Conservation (phyloP, 1,140 invertebrate species). For the Prorops nasuta region DNA sequence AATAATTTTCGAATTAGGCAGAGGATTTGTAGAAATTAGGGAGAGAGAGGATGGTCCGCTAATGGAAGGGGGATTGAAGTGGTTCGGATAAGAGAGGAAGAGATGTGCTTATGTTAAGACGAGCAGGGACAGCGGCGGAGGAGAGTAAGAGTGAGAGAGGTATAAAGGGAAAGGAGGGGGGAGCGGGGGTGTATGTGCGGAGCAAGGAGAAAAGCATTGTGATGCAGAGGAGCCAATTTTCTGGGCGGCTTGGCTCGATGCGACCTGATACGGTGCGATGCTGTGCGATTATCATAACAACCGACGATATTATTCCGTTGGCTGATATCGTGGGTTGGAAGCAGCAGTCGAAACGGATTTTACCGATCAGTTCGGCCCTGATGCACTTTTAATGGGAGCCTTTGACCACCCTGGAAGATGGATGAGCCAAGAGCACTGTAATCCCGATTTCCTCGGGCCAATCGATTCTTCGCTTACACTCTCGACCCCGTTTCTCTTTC, state of each 20-base stretch:
- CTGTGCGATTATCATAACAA: conserved; percentile 58
- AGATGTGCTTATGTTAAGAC: no score
- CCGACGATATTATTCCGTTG: conserved; percentile 55
- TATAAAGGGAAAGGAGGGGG: conserved; percentile 10
- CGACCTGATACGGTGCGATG: conserved; percentile 51
- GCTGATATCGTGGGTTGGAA: conserved; percentile 23
- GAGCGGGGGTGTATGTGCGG: no score
- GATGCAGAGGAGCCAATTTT: conserved; percentile 60
- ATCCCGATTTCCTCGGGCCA: conserved; percentile 41
- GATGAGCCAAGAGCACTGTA: conserved; percentile 43
- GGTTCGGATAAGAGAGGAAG: conserved; percentile 4
- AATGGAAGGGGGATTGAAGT: conserved; percentile 12
- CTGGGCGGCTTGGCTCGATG: conserved; percentile 56
- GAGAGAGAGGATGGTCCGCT: no score
- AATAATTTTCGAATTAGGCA: no score
- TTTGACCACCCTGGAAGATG: conserved; percentile 48
- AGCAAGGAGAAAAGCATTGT: conserved; percentile 53
- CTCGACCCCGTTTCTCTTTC: conserved; percentile 3
- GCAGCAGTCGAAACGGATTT: conserved; percentile 47
- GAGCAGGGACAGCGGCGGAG: no score
- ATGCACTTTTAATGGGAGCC: conserved; percentile 54
- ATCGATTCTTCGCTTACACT: conserved; percentile 3
- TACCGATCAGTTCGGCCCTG: conserved; percentile 33
- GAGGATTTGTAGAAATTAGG: no score
- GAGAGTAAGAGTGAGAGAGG: conserved; percentile 12